These are phyloP conservation scores for Callipepla californica DNA, from an alignment of 2,113 vertebrate genomes.

Conservation along the genomic window DNA sequence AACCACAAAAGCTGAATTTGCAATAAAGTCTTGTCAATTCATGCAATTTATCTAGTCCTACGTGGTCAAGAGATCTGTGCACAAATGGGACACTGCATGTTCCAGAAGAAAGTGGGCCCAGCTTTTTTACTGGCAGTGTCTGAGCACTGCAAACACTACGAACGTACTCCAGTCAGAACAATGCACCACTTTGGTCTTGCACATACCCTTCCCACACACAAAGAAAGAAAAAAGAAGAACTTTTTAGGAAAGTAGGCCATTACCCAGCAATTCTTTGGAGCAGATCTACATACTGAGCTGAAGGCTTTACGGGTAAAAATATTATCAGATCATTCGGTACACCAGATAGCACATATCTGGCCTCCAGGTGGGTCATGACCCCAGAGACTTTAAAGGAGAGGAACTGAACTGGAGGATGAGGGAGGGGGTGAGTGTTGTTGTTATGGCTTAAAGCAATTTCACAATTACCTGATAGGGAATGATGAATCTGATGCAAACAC, in stretches of 20 bases:
- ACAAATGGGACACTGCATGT: not conserved
- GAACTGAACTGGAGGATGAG: constrained; percentile 63
- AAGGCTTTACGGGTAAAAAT: constrained; percentile 47
- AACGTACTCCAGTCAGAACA: not conserved
- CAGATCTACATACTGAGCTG: not conserved
- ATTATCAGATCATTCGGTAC: constrained; percentile 64
- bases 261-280: not conserved
- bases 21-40: not conserved
- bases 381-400: constrained; percentile 69
- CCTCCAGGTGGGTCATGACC: constrained; percentile 72
- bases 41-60: not conserved
- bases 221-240: not conserved
- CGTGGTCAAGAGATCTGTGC: not conserved
- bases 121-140: not conserved
- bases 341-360: constrained; percentile 62
- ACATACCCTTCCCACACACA: not conserved
- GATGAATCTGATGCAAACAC: constrained; percentile 71
- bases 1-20: not conserved
- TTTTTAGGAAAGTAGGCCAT: not conserved
- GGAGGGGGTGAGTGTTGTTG: constrained; percentile 58
- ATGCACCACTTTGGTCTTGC: not conserved
- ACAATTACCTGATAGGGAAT: constrained; percentile 71
- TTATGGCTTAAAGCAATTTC: constrained; percentile 74
- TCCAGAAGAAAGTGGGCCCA: not conserved
- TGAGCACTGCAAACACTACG: not conserved